phyloP scores from a whole-genome alignment of 2,113 vertebrate genomes.

The Indicator indicator region DNA sequence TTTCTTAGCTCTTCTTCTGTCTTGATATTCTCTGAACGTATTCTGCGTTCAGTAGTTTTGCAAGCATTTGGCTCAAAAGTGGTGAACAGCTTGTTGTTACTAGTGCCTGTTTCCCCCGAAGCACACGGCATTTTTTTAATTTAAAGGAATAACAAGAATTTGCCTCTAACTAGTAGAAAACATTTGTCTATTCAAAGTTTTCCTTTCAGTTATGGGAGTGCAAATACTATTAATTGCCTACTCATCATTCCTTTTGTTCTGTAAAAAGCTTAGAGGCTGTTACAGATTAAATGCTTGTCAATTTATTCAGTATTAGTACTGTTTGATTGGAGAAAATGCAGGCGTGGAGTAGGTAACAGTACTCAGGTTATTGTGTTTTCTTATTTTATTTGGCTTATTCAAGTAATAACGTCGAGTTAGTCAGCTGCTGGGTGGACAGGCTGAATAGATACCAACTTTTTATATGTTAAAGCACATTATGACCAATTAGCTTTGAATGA shows the following conservation, averaged over 20 bases:
- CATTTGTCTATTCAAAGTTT: background rate
- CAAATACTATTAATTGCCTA: background rate
- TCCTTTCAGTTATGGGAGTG: background rate
- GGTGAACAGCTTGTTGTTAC: conserved; percentile 43
- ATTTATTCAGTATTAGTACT: background rate
- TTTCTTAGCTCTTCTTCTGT: background rate
- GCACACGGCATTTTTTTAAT: background rate
- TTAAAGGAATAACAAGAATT: conserved; percentile 36
- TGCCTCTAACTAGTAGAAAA: background rate
- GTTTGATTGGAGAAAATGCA: background rate
- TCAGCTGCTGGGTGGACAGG: conserved; percentile 28
- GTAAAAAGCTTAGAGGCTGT: background rate
- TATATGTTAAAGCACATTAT: conserved; percentile 19
- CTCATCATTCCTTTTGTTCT: background rate
- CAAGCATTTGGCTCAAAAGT: conserved; percentile 22
- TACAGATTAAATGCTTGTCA: background rate
- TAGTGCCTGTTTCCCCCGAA: conserved; percentile 23
- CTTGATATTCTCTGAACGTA: background rate
- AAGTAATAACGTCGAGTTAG: conserved; percentile 16
- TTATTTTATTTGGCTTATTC: background rate
- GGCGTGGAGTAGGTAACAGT: background rate
- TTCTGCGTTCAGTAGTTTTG: background rate
- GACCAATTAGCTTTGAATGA: conserved; percentile 15
- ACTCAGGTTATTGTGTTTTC: background rate
- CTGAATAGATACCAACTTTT: conserved; percentile 11